These are phyloP conservation scores for Caerostris darwini DNA, from an alignment of 1,140 invertebrate species.

Conservation along the genomic window DNA sequence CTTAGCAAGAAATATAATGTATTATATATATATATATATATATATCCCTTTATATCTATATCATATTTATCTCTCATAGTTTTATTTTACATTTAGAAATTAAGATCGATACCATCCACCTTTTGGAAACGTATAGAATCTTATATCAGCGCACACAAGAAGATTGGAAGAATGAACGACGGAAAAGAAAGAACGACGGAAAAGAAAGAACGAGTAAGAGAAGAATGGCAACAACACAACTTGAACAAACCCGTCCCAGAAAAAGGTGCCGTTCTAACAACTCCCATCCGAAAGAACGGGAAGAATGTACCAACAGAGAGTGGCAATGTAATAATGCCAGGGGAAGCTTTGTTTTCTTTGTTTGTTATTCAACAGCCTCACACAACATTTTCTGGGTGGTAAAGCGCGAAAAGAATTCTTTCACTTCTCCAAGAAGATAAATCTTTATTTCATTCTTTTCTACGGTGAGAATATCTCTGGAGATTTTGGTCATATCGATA, in stretches of 20 bases:
- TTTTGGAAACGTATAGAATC: no score
- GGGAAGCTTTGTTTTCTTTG: background rate
- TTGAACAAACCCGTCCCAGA: background rate
- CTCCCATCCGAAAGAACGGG: background rate
- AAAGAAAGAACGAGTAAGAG: background rate
- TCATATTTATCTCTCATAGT: no score
- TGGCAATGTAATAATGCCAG: background rate
- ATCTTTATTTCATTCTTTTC: background rate
- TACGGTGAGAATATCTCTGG: background rate
- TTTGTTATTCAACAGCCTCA: conserved; percentile 1
- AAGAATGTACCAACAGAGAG: background rate
- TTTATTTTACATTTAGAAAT: no score
- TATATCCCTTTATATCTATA: no score
- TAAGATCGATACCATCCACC: no score
- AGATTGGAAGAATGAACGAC: background rate
- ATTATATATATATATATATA: no score
- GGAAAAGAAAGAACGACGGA: background rate
- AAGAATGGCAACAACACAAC: no score
- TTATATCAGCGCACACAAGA: background rate
- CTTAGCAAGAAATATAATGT: no score
- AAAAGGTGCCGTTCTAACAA: background rate
- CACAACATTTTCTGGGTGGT: background rate
- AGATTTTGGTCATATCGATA: background rate
- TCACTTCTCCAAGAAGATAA: background rate
- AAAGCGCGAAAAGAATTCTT: background rate